A percentile compares a stretch with the other conserved stretches of the same genome.
These are phyloP conservation scores for Acropora yongei DNA, from an alignment of 64 coral and sea anemone genomes.

Conservation along the genomic window DNA sequence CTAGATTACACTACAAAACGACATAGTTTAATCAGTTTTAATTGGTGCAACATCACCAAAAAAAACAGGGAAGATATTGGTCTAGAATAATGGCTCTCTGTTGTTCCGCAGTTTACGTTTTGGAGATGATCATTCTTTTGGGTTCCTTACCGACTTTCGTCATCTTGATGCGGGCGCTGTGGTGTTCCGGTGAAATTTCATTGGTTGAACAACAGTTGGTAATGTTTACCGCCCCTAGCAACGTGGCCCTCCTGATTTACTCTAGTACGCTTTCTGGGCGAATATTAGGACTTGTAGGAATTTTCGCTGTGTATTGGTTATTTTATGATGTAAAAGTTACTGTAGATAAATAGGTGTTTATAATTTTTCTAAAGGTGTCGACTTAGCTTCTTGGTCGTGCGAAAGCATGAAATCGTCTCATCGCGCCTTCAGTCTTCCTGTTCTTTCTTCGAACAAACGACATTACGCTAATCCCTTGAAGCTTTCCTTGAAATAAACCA, in stretches of 20 bases:
- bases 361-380: neutral
- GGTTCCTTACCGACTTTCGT: constrained; percentile 63
- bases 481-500: too few relatives aligned
- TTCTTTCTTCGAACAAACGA: too few relatives aligned
- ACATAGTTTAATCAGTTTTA: too few relatives aligned
- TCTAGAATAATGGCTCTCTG: neutral
- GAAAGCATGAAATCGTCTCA: too few relatives aligned
- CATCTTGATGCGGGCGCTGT: constrained; percentile 54
- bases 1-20: too few relatives aligned
- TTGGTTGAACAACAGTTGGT: constrained; percentile 65
- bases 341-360: constrained; percentile 19
- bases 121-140: constrained; percentile 73
- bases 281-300: constrained; percentile 78
- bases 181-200: constrained; percentile 73
- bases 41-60: too few relatives aligned
- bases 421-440: too few relatives aligned
- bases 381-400: too few relatives aligned
- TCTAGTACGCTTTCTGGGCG: constrained; percentile 78
- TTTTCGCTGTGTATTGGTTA: constrained; percentile 68
- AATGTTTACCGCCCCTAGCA: constrained; percentile 75
- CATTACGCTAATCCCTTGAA: too few relatives aligned
- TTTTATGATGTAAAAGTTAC: constrained; percentile 77
- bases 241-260: constrained; percentile 82
- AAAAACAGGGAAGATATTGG: too few relatives aligned
- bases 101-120: constrained; percentile 59